These are phyloP conservation scores for Tauraco erythrolophus DNA, from an alignment of 2,113 vertebrate species.

Conservation along the genomic window DNA sequence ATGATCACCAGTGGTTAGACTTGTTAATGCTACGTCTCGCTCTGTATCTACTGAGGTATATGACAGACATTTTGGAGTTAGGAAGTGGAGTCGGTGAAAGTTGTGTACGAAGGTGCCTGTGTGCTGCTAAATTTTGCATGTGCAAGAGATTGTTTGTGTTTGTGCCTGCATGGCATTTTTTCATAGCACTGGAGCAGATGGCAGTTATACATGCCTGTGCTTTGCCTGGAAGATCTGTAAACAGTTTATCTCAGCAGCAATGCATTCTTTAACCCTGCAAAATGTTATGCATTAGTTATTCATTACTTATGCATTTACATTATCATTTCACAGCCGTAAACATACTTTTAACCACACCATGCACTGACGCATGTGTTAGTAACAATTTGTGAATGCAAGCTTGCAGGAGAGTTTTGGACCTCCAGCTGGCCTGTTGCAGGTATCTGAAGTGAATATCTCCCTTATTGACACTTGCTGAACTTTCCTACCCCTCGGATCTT, in stretches of 20 bases:
- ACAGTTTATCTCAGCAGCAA: neutral
- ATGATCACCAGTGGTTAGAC: neutral
- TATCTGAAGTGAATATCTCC: neutral
- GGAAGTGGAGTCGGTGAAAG: neutral
- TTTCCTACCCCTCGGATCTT: neutral
- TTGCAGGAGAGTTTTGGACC: neutral
- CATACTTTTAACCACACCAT: neutral
- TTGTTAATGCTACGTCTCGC: neutral
- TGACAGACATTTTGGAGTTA: neutral
- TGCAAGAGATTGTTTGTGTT: neutral
- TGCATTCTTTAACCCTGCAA: neutral
- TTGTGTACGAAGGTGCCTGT: neutral
- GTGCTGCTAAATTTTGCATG: neutral
- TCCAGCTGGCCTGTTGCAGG: neutral
- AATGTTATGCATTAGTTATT: neutral
- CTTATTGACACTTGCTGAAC: neutral
- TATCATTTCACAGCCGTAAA: neutral
- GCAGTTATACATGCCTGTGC: neutral
- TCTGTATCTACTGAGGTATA: neutral
- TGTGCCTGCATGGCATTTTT: neutral
- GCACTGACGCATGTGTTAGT: neutral
- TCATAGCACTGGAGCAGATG: neutral
- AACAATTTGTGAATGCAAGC: neutral
- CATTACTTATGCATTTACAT: neutral
- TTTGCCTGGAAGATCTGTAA: neutral